Conservation (phyloP, 2,888 invertebrate species). For the Caenorhabditis becei region DNA sequence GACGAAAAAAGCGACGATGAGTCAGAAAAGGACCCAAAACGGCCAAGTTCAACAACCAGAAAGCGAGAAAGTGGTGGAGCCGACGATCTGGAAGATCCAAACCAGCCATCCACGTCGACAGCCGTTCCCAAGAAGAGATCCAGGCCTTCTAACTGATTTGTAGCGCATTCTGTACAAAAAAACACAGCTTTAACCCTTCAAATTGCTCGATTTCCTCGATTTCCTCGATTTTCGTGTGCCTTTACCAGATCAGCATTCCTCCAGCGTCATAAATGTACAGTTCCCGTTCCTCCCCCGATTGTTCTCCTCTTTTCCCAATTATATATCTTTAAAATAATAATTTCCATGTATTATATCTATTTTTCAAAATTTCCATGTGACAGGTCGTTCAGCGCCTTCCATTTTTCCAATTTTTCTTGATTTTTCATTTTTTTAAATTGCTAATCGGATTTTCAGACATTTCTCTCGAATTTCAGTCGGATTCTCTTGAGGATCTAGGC, state of each 20-base stretch:
- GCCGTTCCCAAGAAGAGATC: conserved; percentile 1
- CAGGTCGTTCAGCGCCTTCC: neutral
- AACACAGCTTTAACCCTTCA: neutral
- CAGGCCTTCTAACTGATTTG: neutral
- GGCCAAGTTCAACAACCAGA: neutral
- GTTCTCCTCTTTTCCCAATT: no score
- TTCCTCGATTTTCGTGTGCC: neutral
- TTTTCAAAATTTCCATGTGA: neutral
- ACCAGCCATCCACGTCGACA: conserved; percentile 31
- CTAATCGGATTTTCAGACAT: no score
- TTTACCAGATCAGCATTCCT: neutral
- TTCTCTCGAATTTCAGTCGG: no score
- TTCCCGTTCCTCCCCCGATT: no score
- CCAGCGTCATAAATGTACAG: neutral
- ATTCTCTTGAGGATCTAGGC: no score
- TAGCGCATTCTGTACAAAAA: neutral
- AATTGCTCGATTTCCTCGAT: neutral
- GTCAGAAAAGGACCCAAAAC: neutral
- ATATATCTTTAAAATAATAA: no score
- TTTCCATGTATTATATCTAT: no score
- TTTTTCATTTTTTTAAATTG: neutral
- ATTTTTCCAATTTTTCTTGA: neutral
- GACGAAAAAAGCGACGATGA: conserved; percentile 1
- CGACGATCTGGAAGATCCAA: conserved; percentile 17
- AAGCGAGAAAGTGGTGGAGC: conserved; percentile 12